These are phyloP conservation scores for Nomia melanderi DNA, from an alignment of 1,140 invertebrate genomes.

Conservation along the genomic window DNA sequence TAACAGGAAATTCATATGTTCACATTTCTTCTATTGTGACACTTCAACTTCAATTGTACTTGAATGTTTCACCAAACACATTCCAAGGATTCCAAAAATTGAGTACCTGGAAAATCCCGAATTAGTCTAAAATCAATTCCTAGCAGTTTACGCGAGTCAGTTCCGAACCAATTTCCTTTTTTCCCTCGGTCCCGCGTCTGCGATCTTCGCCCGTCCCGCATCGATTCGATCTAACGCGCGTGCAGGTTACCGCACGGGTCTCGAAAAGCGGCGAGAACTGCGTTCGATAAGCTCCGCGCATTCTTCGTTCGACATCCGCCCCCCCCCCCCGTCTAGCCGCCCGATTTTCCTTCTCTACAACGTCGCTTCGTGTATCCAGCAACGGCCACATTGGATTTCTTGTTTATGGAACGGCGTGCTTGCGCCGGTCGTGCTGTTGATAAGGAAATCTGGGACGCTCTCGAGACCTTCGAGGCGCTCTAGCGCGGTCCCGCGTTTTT, in stretches of 20 bases:
- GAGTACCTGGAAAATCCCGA: no score
- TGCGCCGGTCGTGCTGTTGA: not conserved
- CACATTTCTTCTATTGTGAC: no score
- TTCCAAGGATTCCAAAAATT: no score
- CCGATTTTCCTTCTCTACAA: no score
- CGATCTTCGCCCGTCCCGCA: not conserved
- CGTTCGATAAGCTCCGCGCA: not conserved
- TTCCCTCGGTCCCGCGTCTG: not conserved
- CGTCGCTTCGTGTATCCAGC: not conserved
- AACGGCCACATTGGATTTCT: not conserved
- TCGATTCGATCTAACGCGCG: not conserved
- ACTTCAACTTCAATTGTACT: no score
- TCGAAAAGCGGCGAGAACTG: not conserved
- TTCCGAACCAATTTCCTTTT: not conserved
- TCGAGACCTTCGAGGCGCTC: not conserved
- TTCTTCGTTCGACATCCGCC: constrained; percentile 4
- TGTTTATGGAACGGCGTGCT: constrained; percentile 1
- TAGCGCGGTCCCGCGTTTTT: no score
- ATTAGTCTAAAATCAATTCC: no score
- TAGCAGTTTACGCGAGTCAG: no score
- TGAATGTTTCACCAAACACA: no score
- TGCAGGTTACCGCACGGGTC: not conserved
- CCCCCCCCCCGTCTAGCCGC: no score
- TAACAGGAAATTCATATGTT: no score
- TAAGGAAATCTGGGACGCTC: constrained; percentile 14